Evolutionary conservation across 2,113 vertebrate species (phyloP).

Genomic region (Petrocephalus microphthalmus): DNA sequence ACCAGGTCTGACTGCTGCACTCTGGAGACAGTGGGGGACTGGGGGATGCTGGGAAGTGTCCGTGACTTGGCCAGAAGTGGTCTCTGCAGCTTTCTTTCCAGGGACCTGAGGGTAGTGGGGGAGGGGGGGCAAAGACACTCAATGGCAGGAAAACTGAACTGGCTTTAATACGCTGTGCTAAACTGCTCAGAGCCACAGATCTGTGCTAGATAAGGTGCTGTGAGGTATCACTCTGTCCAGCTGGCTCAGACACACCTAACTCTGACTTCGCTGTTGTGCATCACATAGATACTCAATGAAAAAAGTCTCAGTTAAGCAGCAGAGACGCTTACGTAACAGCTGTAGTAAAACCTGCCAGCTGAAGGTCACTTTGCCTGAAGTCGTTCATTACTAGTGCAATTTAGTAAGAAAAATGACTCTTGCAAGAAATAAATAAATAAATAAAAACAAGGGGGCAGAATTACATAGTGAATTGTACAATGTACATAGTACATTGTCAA

Average conservation of each 20-base stretch:
- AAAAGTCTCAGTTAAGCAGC: neutral
- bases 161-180: neutral
- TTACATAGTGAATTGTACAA: neutral
- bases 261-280: constrained; percentile 12
- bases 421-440: neutral
- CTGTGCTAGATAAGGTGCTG: neutral
- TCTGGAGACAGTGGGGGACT: constrained; percentile 74
- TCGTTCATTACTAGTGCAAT: neutral
- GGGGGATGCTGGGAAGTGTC: constrained; percentile 83
- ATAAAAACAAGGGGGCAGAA: neutral
- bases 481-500: neutral
- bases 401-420: neutral
- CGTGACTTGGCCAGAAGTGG: constrained; percentile 76
- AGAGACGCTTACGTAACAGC: neutral
- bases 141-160: neutral
- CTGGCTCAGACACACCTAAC: neutral
- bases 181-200: neutral
- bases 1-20: constrained; percentile 59
- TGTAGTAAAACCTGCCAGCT: neutral
- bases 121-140: constrained; percentile 19
- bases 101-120: constrained; percentile 57
- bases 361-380: constrained; percentile 19
- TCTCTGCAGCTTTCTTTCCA: constrained; percentile 77
- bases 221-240: neutral
- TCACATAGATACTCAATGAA: constrained; percentile 15